Percentiles rank a stretch among this genome's conserved stretches.
These are phyloP conservation scores for Cebidichthys violaceus DNA, from an alignment of 2,113 vertebrate species.

Conservation along the genomic window DNA sequence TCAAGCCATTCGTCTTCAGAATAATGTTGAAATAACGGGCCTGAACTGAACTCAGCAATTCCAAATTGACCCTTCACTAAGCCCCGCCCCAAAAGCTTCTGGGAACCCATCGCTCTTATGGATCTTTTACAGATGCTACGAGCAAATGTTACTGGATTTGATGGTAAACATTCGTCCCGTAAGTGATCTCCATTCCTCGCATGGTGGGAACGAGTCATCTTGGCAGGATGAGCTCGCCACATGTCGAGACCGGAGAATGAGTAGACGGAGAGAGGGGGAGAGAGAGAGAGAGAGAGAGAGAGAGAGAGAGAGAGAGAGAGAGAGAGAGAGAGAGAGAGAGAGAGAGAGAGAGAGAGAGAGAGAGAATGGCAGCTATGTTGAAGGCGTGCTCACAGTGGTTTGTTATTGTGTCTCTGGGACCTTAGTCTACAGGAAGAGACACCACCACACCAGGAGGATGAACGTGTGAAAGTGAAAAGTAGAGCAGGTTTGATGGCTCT, in stretches of 20 bases:
- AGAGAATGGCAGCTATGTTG: slow-evolving; percentile 29
- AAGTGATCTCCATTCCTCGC: neutral
- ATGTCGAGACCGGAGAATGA: neutral
- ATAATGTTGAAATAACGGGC: neutral
- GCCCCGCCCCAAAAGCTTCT: too few relatives aligned
- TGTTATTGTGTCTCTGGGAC: too few relatives aligned
- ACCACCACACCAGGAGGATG: too few relatives aligned
- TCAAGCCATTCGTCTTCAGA: neutral
- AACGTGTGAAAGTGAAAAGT: too few relatives aligned
- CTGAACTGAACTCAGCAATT: neutral
- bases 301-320: too few relatives aligned
- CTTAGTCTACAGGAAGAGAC: too few relatives aligned
- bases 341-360: too few relatives aligned
- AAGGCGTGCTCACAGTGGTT: neutral
- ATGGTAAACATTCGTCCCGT: neutral
- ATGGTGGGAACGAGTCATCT: neutral
- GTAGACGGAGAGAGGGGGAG: neutral
- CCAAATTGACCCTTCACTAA: neutral
- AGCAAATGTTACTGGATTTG: neutral
- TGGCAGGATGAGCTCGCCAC: neutral
- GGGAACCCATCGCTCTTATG: too few relatives aligned
- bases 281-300: too few relatives aligned
- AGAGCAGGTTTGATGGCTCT: neutral
- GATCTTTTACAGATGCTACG: neutral
- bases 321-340: too few relatives aligned